Conservation (phyloP, 2,888 invertebrate genomes). For the Harmothoe impar region DNA sequence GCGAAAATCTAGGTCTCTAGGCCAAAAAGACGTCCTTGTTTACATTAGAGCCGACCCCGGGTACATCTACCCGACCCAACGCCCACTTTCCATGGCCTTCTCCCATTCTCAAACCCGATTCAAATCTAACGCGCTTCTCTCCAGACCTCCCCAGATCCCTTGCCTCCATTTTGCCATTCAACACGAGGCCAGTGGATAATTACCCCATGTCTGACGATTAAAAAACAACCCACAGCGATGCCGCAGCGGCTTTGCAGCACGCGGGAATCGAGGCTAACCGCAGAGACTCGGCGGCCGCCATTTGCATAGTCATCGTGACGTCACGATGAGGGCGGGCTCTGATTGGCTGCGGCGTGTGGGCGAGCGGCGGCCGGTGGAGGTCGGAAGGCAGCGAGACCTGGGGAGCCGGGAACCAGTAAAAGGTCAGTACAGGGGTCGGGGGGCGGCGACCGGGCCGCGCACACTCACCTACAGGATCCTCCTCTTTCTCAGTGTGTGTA, state of each 20-base stretch:
- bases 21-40: constrained; percentile 1
- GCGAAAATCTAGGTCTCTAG: constrained; percentile 30
- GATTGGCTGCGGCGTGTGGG: constrained; percentile 42
- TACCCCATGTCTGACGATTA: neutral
- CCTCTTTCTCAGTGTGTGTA: constrained; percentile 8
- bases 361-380: constrained; percentile 53
- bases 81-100: neutral
- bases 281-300: neutral
- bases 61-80: neutral
- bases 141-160: neutral
- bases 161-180: constrained; percentile 31
- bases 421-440: constrained; percentile 57
- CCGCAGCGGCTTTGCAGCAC: neutral
- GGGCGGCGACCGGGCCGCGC: neutral
- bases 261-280: constrained; percentile 19
- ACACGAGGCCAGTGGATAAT: neutral
- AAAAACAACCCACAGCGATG: neutral
- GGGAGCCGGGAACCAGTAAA: constrained; percentile 38
- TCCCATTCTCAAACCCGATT: neutral
- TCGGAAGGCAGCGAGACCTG: constrained; percentile 59
- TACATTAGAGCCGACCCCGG: neutral
- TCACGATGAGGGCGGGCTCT: neutral
- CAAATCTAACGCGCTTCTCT: neutral
- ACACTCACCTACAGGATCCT: constrained; percentile 21
- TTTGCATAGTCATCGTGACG: constrained; percentile 41